Conservation (phyloP, 2,797 vertebrate species). For the Anguilla anguilla region DNA sequence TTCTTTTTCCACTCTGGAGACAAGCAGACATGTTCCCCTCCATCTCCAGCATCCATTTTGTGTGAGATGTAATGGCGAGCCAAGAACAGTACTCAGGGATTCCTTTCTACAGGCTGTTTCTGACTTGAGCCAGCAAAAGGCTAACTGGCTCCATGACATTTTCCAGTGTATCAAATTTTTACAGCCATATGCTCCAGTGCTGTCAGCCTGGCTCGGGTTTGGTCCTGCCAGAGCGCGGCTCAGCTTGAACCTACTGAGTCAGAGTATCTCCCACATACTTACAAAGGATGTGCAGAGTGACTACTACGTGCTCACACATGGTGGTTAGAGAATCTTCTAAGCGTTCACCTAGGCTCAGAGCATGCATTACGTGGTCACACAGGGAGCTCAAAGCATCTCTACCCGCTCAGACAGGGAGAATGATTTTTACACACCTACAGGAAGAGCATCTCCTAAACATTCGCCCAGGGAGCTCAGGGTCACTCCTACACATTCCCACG, state of each 20-base stretch:
- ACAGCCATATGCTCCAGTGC: neutral
- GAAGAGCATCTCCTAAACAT: neutral
- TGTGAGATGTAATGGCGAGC: neutral
- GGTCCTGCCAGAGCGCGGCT: neutral
- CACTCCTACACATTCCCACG: neutral
- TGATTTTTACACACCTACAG: neutral
- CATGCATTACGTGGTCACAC: neutral
- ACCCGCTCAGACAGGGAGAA: neutral
- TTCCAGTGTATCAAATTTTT: neutral
- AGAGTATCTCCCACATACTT: neutral
- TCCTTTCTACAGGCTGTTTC: neutral
- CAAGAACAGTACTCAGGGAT: neutral
- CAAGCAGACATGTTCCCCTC: neutral
- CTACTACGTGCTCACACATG: neutral
- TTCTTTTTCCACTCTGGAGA: neutral
- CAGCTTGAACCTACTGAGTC: neutral
- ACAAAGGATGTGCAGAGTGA: neutral
- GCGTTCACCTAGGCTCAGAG: neutral
- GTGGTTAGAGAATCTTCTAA: neutral
- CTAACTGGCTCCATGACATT: neutral
- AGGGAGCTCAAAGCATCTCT: neutral
- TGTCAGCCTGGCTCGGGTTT: neutral
- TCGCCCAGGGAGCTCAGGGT: neutral
- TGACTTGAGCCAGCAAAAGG: neutral
- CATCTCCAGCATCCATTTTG: neutral